Conservation (phyloP, 2,888 invertebrate species). For the Ormia ochracea region DNA sequence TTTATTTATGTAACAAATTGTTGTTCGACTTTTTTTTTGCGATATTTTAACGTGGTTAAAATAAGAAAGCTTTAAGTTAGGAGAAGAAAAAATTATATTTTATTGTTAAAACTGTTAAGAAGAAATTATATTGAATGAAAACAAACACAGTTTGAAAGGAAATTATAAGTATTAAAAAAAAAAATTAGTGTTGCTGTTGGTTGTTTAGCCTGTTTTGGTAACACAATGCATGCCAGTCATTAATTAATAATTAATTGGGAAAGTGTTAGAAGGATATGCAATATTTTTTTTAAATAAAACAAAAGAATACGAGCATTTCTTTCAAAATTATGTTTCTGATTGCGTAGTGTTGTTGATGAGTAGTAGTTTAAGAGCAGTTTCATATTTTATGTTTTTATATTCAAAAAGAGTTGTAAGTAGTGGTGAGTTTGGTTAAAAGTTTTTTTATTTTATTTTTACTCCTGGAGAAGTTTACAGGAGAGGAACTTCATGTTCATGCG, state of each 20-base stretch:
- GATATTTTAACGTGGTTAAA: slow-evolving; percentile 32
- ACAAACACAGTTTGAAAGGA: slow-evolving; percentile 26
- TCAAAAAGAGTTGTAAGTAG: slow-evolving; percentile 53
- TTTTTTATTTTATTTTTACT: slow-evolving; percentile 28
- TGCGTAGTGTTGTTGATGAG: slow-evolving; percentile 41
- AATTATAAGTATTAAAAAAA: slow-evolving; percentile 8
- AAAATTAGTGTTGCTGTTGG: slow-evolving; percentile 43
- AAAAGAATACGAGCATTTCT: slow-evolving; percentile 52
- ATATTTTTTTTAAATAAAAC: slow-evolving; percentile 1
- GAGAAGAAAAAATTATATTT: slow-evolving; percentile 6
- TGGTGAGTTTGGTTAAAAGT: slow-evolving; percentile 58
- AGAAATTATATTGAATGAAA: slow-evolving; percentile 1
- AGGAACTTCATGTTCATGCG: neutral
- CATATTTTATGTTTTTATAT: neutral
- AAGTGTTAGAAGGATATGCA: slow-evolving; percentile 21
- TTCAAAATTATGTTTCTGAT: slow-evolving; percentile 22
- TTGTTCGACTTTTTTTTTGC: slow-evolving; percentile 3
- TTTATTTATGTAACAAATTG: slow-evolving; percentile 16
- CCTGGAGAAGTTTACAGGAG: neutral
- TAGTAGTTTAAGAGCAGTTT: slow-evolving; percentile 7
- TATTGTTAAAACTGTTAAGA: slow-evolving; percentile 33
- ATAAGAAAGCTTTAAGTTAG: slow-evolving; percentile 33
- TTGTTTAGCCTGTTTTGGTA: slow-evolving; percentile 23
- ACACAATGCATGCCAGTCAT: slow-evolving; percentile 52
- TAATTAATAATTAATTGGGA: slow-evolving; percentile 34